Conservation (phyloP, 30 jellyfish, hydroid and myxozoan species). For the Cassiopea xamachana region DNA sequence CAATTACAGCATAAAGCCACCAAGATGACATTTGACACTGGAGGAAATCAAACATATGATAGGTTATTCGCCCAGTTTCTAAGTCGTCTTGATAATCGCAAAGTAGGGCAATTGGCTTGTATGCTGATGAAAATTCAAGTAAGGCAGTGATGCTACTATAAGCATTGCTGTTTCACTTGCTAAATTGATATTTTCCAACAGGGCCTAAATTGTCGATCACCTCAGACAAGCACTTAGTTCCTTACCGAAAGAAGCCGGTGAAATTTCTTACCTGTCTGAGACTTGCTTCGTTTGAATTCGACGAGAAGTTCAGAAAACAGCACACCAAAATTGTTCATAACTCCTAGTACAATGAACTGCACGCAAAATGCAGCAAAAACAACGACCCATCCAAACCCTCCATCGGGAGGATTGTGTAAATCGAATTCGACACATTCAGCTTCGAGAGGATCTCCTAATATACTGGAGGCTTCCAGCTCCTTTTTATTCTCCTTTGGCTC, state of each 20-base stretch:
- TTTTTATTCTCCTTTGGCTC: constrained; percentile 32
- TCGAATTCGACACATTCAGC: constrained; percentile 82
- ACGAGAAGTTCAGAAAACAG: constrained; percentile 86
- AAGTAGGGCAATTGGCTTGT: no score
- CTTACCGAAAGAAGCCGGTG: not conserved
- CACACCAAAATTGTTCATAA: constrained; percentile 96
- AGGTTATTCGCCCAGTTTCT: no score
- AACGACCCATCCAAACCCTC: constrained; percentile 98
- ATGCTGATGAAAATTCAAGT: no score
- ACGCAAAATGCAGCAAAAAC: constrained; percentile 94
- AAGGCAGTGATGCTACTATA: no score
- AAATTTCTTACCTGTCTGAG: constrained; percentile 78
- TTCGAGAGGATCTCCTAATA: constrained; percentile 72
- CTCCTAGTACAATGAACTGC: constrained; percentile 95
- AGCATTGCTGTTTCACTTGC: no score
- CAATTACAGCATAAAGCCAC: no score
- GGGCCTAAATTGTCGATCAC: not conserved
- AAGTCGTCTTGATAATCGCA: no score
- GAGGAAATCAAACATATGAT: no score
- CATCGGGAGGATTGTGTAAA: constrained; percentile 82
- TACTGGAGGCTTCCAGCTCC: constrained; percentile 67
- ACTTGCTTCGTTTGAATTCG: constrained; percentile 84
- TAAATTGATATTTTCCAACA: no score
- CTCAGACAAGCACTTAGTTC: not conserved
- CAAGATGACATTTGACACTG: no score